Conservation (phyloP, 2,113 vertebrate genomes). For the Leptodactylus fuscus region DNA sequence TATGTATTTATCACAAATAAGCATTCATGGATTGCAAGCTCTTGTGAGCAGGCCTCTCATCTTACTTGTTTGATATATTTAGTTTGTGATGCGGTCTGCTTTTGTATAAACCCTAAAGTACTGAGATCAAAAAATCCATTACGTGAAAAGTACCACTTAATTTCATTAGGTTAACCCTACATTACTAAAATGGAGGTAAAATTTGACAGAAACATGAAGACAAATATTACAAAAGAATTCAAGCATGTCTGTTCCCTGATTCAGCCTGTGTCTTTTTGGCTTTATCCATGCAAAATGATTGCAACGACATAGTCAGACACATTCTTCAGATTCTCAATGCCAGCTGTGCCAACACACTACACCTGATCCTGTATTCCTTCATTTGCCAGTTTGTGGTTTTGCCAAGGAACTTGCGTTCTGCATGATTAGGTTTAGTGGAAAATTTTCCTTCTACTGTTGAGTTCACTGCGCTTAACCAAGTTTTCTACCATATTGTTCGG, state of each 20-base stretch:
- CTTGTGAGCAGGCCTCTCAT: too few species aligned
- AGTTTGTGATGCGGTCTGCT: too few species aligned
- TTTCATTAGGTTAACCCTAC: background rate
- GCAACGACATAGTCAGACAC: constrained; percentile 8
- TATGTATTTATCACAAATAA: background rate
- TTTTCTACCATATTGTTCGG: too few species aligned
- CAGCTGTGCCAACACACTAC: constrained; percentile 19
- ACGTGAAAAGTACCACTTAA: background rate
- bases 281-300: constrained; percentile 30
- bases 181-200: background rate
- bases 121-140: background rate
- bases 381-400: constrained; percentile 2
- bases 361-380: background rate
- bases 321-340: background rate
- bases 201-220: background rate
- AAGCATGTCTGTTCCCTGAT: background rate
- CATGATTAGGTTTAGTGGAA: constrained; percentile 24
- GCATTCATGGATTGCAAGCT: too few species aligned
- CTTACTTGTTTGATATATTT: too few species aligned
- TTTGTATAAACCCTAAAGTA: too few species aligned
- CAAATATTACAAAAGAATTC: background rate
- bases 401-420: constrained; percentile 30
- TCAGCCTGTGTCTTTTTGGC: background rate
- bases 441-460: background rate
- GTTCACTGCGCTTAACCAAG: too few species aligned